These are phyloP conservation scores for Pyrochroa serraticornis DNA, from an alignment of 2,888 invertebrate species.

Conservation along the genomic window DNA sequence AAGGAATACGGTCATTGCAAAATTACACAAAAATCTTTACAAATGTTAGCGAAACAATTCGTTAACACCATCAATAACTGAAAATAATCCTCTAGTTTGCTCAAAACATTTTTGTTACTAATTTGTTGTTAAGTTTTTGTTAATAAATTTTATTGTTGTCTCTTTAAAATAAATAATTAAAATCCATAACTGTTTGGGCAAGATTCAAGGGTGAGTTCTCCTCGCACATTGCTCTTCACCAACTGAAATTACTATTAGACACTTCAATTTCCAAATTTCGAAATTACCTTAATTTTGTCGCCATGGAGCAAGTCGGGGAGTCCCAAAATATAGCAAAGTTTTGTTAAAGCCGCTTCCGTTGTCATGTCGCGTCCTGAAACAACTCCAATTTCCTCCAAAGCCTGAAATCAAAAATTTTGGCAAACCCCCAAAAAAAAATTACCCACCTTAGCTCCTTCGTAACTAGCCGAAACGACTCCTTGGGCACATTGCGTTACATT, in stretches of 20 bases:
- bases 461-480: conserved; percentile 78
- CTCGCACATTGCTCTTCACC: conserved; percentile 36
- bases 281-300: conserved; percentile 30
- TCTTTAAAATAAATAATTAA: no score
- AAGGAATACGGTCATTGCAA: conserved; percentile 36
- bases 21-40: conserved; percentile 28
- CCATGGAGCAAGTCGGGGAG: conserved; percentile 68
- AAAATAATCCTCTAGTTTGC: no score
- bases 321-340: conserved; percentile 86
- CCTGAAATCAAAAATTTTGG: conserved; percentile 48
- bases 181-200: no score
- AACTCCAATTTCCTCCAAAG: conserved; percentile 71
- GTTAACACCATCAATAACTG: no score
- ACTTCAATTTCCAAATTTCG: neutral
- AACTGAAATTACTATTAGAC: conserved; percentile 25
- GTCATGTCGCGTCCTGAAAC: conserved; percentile 88
- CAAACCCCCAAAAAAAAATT: conserved; percentile 1
- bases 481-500: conserved; percentile 91
- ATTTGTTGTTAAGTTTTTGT: no score
- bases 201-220: conserved; percentile 28
- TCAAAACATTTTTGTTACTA: no score
- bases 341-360: conserved; percentile 90
- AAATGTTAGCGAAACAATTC: conserved; percentile 21
- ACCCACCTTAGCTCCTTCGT: conserved; percentile 81
- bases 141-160: no score